These are phyloP conservation scores for Agapornis roseicollis DNA, from an alignment of 2,113 vertebrate genomes.

Conservation along the genomic window DNA sequence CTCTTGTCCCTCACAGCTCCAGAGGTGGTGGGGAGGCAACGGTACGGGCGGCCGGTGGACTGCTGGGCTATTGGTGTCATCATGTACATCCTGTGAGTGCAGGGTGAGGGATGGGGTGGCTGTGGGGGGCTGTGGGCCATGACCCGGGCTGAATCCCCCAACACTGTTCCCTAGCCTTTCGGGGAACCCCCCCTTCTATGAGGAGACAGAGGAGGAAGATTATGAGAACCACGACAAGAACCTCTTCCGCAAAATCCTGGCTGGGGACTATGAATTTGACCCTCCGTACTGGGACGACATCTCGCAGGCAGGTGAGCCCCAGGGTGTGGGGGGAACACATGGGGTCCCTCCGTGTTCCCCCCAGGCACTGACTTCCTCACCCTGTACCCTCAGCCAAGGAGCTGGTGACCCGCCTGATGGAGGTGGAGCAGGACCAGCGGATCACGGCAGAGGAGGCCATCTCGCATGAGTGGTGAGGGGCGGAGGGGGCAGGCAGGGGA, in stretches of 20 bases:
- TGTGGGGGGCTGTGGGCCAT: accelerated
- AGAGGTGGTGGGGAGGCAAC: conserved; percentile 94
- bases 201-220: conserved; percentile 94
- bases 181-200: conserved; percentile 96
- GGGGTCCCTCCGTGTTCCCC: neutral
- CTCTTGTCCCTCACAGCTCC: conserved; percentile 80
- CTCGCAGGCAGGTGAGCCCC: conserved; percentile 88
- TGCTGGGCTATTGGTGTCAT: conserved; percentile 98
- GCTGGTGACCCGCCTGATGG: conserved; percentile 93
- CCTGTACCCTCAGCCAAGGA: conserved; percentile 77
- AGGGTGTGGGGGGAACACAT: accelerated
- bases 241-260: conserved; percentile 95
- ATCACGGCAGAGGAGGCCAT: conserved; percentile 96
- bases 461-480: conserved; percentile 90
- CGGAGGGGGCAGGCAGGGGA: accelerated
- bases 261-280: conserved; percentile 96
- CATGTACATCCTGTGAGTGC: conserved; percentile 97
- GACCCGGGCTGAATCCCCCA: neutral
- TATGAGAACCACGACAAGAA: conserved; percentile 98
- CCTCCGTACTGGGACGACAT: conserved; percentile 98
- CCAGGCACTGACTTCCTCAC: neutral
- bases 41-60: conserved; percentile 93
- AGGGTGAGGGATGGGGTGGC: neutral
- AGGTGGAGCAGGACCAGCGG: conserved; percentile 95
- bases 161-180: conserved; percentile 78